Evolutionary conservation across 2,797 vertebrate genomes (phyloP), one percentile per base, ranked within the genome.

Genomic region (Ataeniobius toweri): DNA sequence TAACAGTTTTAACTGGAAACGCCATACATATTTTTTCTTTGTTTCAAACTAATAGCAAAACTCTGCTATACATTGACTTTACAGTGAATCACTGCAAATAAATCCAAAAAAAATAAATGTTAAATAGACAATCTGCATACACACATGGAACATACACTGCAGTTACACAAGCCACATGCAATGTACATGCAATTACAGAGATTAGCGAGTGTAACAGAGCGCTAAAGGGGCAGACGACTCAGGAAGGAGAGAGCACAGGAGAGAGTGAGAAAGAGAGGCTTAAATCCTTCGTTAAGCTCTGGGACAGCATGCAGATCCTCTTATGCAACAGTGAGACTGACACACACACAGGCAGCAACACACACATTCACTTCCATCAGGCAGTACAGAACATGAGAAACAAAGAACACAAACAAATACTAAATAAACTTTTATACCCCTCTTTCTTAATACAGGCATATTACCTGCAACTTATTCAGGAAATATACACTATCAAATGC

Each of bases 201-300:
- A 93, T 93, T 88, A 86, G 77, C 71, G 79, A 87, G 82, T 68
- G 84, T 77, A 76, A 81, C 80, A 83, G 82, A 80, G 81, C 78
- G 65, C 53, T 48, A 63, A 83, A 89, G 79, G 80, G 87, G 79
- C 81, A 75, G 81, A 75, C 50, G n/a, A 83, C 61, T 75, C 70
- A 71, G 84, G 76, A 72, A 83, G 83, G 81, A 65, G 78, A 78
- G 82, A 77, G 84, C 36, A 80, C 46, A 67, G 73, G 82, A 88
- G 89, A 87, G 85, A 88, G 91, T 82, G 88, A 86, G 87, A 85
- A 83, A 86, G 86, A 86, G 85, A 88, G 90, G 81, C 88, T 93
- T 94, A 93, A 95, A 95, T 94, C 91, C 89, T 89, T 86, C 85
- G 91, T 92, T 96, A 95, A 96, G 93, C 94, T 88, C 83, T 88